A percentile compares a stretch with the other conserved stretches of the same genome.
Evolutionary conservation across 1,140 invertebrate genomes (phyloP).

Genomic region (Rhyacophila brunnea): DNA sequence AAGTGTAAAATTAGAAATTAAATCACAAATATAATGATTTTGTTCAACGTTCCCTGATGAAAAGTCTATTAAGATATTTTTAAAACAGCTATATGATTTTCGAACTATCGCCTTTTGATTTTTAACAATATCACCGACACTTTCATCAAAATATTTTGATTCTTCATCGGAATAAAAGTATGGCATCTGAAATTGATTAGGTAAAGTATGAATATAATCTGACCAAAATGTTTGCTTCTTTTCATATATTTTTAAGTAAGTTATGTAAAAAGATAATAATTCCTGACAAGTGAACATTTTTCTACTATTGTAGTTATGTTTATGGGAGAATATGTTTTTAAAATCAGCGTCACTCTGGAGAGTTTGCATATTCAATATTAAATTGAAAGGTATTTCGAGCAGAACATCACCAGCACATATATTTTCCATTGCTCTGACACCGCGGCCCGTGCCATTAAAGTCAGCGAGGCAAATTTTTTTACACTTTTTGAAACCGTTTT

Average conservation of each 20-base stretch:
- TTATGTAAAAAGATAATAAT: conserved; percentile 24
- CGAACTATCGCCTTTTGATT: conserved; percentile 11
- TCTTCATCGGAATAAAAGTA: conserved; percentile 15
- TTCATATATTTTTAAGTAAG: conserved; percentile 16
- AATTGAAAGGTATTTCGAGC: conserved; percentile 22
- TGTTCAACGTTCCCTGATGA: not conserved
- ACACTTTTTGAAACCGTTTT: conserved; percentile 9
- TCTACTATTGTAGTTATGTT: not conserved
- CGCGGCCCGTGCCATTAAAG: conserved; percentile 21
- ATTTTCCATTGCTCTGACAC: conserved; percentile 20
- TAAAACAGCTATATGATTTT: conserved; percentile 14
- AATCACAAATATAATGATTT: not conserved
- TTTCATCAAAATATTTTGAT: conserved; percentile 9
- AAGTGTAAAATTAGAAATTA: conserved; percentile 13
- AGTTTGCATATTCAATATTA: conserved; percentile 19
- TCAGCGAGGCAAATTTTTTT: conserved; percentile 21
- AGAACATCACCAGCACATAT: conserved; percentile 12
- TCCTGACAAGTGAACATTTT: conserved; percentile 19
- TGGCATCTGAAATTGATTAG: conserved; percentile 15
- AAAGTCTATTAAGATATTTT: conserved; percentile 9
- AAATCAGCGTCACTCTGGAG: conserved; percentile 17
- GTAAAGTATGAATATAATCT: conserved; percentile 20
- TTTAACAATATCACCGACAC: conserved; percentile 15
- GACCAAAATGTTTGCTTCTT: conserved; percentile 9
- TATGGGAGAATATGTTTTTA: conserved; percentile 14